phyloP scores from a whole-genome alignment of 2,888 invertebrate species.

The Cephus rjabovi region DNA sequence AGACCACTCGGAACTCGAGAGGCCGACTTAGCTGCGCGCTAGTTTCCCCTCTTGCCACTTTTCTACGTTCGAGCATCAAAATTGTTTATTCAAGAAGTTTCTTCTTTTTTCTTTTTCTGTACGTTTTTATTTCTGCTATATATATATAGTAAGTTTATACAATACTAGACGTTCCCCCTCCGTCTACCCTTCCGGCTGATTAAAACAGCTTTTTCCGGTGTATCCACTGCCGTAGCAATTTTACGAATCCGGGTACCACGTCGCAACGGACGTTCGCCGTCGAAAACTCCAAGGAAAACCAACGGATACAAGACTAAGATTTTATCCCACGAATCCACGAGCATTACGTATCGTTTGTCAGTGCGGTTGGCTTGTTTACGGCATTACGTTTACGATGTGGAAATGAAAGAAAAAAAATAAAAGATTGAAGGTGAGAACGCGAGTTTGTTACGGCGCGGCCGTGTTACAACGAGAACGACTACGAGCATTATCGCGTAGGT shows the following conservation, averaged over 20 bases:
- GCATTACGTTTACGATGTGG: not conserved
- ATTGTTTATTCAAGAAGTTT: conserved; percentile 5
- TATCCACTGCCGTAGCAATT: not conserved
- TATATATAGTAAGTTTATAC: not conserved
- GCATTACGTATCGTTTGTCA: conserved; percentile 24
- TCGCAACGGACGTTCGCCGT: not conserved
- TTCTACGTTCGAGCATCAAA: not conserved
- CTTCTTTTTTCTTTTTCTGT: not conserved
- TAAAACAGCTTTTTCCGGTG: not conserved
- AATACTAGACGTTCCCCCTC: not conserved
- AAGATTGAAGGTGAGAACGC: not conserved
- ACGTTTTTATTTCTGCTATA: not conserved
- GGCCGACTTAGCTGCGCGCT: not conserved
- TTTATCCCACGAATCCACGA: not conserved
- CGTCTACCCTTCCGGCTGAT: not conserved
- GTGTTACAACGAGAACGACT: not conserved
- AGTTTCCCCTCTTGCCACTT: not conserved
- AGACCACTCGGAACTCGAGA: conserved; percentile 11
- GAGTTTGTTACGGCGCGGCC: not conserved
- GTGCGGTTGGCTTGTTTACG: conserved; percentile 27
- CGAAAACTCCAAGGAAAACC: not conserved
- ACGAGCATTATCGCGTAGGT: not conserved
- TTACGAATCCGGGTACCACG: not conserved
- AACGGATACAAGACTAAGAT: not conserved
- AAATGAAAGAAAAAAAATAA: not conserved